These are phyloP conservation scores for Phasia obesa DNA, from an alignment of 2,888 invertebrate genomes.

Conservation along the genomic window DNA sequence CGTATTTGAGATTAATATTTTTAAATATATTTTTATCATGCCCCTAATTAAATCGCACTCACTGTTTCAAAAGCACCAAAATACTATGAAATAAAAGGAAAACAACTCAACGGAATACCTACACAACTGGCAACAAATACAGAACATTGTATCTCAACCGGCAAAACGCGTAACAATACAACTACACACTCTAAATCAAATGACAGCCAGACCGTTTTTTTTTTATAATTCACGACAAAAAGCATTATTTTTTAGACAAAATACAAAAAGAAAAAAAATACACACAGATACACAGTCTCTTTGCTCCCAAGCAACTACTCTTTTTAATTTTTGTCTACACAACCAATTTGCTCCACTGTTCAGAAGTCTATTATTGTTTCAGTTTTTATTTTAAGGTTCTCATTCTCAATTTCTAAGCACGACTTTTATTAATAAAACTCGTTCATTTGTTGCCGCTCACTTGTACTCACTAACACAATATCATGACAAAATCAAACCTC, in stretches of 20 bases:
- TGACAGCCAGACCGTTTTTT: slow-evolving; percentile 59
- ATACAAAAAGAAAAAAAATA: slow-evolving; percentile 46
- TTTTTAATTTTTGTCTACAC: slow-evolving; percentile 36
- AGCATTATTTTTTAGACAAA: slow-evolving; percentile 52
- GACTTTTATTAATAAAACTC: slow-evolving; percentile 37
- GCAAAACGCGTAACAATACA: slow-evolving; percentile 66
- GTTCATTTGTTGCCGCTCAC: not conserved
- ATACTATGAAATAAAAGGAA: slow-evolving; percentile 30
- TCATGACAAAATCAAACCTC: not conserved
- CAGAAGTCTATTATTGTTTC: slow-evolving; percentile 15
- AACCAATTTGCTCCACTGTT: slow-evolving; percentile 42
- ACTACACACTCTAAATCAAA: slow-evolving; percentile 61
- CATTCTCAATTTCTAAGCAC: slow-evolving; percentile 68
- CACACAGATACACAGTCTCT: slow-evolving; percentile 24
- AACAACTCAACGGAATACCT: slow-evolving; percentile 33
- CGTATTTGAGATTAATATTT: too few species aligned
- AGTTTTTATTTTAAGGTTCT: slow-evolving; percentile 27
- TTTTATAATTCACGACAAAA: slow-evolving; percentile 26
- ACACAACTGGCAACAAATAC: slow-evolving; percentile 43
- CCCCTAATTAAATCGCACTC: not conserved
- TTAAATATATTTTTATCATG: too few species aligned
- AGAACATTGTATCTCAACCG: slow-evolving; percentile 66
- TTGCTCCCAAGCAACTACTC: not conserved
- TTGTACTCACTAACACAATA: slow-evolving; percentile 3
- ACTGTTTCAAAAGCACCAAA: slow-evolving; percentile 42